These are phyloP conservation scores for Crypturellus tataupa DNA, from an alignment of 2,797 vertebrate genomes.

Conservation along the genomic window DNA sequence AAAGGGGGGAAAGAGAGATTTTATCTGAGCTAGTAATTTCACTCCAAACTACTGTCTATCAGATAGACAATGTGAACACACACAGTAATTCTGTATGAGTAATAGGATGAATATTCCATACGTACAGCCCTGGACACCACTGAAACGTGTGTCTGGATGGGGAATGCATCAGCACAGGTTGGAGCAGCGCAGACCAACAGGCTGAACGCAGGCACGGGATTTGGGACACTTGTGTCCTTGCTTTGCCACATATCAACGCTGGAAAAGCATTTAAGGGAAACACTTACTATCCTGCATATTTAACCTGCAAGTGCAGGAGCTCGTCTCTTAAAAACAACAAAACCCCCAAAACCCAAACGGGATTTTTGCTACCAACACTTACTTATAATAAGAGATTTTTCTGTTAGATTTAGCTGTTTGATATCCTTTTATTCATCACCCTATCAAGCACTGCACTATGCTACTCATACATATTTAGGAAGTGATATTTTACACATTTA, in stretches of 20 bases:
- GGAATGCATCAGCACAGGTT: neutral
- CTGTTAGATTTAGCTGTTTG: neutral
- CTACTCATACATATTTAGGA: constrained; percentile 1
- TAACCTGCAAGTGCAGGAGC: neutral
- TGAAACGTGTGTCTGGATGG: neutral
- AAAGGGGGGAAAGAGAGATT: neutral
- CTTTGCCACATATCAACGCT: neutral
- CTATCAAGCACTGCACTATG: neutral
- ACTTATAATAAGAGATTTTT: neutral
- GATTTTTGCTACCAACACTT: neutral
- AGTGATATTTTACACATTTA: neutral
- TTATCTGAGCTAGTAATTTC: neutral
- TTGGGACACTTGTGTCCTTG: neutral
- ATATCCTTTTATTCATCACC: neutral
- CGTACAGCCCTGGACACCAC: neutral
- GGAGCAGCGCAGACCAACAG: neutral
- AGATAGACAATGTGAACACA: neutral
- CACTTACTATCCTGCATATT: neutral
- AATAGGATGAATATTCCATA: neutral
- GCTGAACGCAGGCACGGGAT: neutral
- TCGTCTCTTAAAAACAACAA: neutral
- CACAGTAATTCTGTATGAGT: neutral
- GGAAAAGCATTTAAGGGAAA: neutral
- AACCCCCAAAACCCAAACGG: neutral
- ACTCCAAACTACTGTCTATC: neutral